Evolutionary conservation across 53 echinoderm and acorn worm species (phyloP), one percentile per base, ranked within the genome.

Genomic region (Antedon mediterranea): DNA sequence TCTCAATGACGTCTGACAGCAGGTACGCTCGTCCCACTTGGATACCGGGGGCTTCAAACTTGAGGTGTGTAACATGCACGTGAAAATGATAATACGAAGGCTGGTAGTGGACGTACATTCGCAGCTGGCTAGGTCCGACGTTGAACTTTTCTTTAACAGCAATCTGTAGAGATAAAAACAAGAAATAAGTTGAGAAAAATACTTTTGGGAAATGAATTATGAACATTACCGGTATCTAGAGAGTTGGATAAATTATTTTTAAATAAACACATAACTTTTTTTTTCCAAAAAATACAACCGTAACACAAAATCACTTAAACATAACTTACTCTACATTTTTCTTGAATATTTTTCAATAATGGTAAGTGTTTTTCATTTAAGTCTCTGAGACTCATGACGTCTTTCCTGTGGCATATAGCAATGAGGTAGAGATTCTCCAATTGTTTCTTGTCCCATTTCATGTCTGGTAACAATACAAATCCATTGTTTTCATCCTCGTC

Each of bases 1-100:
- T 97, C 72, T 88, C 88, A 28, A 97, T 97, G 72, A 92, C 90
- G 32, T 90, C 88, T 0, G 86, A 84, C 76, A 97, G 77, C 15
- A 97, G 88, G 77, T 97, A 92, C 23, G 97, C 91, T 31, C 86
- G 85, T 73, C 78, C 86, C 26, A 89, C 79, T 43, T 85, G 77
- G 6, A 78, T 88, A 13, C 97, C 92, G 6, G 92, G 92, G 4
- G 97, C 90, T 73, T 85, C 84, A 74, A 87, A 92, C 31, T 86
- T 87, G n/a, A 97, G 84, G 77, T 97, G 92, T 15, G 89, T 92
- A 31, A 97, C 78, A 70, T 97, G 97, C 70, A 97, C 90, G 31
- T 92, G 92, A 27, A 97, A 88, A 44, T 97, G 97, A 74, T 92
- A 97, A 81, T 97, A 92, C 0, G 97, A 97, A 0, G 97, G 92